Evolutionary conservation across 1,140 invertebrate species (phyloP).

Genomic region (Apis mellifera): Amel_HAv3.1 CM009931.2:4877501-4878000

Average conservation of each 20-base stretch:
- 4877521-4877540: conserved; percentile 49
- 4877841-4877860: not conserved
- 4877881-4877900: conserved; percentile 55
- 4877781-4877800: conserved; percentile 37
- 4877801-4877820: conserved; percentile 30
- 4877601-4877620: conserved; percentile 62
- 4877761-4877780: conserved; percentile 46
- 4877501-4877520: conserved; percentile 50
- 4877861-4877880: not conserved
- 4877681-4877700: conserved; percentile 18
- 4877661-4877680: not conserved
- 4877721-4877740: conserved; percentile 4
- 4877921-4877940: conserved; percentile 12
- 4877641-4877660: not conserved
- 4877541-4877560: conserved; percentile 55
- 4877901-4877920: conserved; percentile 55
- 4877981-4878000: not conserved
- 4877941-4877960: conserved; percentile 31
- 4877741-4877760: conserved; percentile 51
- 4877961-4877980: not conserved
- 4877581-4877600: conserved; percentile 64
- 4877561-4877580: conserved; percentile 57
- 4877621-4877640: conserved; percentile 9
- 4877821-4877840: not conserved
- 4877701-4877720: not conserved